Base-by-base conservation (phyloP, 2,113 vertebrate species). In the Megaptera novaeangliae region DNA sequence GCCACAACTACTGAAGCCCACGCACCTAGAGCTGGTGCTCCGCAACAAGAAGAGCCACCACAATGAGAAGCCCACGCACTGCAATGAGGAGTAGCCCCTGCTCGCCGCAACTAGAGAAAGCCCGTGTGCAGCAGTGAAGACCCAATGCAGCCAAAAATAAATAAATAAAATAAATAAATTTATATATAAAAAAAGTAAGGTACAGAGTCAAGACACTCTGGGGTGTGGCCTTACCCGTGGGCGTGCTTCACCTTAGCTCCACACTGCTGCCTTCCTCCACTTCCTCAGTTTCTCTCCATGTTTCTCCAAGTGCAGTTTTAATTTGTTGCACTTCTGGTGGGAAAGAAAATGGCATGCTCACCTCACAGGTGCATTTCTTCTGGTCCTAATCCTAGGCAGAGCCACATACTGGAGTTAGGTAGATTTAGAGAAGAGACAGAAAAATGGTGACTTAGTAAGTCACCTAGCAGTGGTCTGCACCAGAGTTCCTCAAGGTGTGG, bases 301-400 rank as follows among this genome's bases (percentile, higher is more conserved):
- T 88, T 90, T 96, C 68, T 86, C 52, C n/a, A 88, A 68, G 14
- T 85, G 52, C 52, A 83, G 9, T 87, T 85, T 93, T 87, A 77
- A 82, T 61, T 82, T 89, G 85, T 63, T 77, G 29, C 4, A 18
- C 9, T 34, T 92, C 49, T 71, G n/a, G 27, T 82, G 61, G 36
- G 20, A 57, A 94, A 93, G 74, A 96, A 92, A 95, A 52, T 85
- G 49, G 8, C 31, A 71, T 8, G 17, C 46, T n/a, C 27, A 85
- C 10, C 25, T 31, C 55, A 82, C 29, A 75, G 41, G 68, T 75
- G 44, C 69, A 27, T 77, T 77, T 75, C 74, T 88, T 84, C 64
- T 91, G 34, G 11, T 80, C 66, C 57, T 74, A 86, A 44, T 82
- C 85, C 66, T 85, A 41, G 46, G 34, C 75, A 94, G 64, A 71